Evolutionary conservation across 92 coral and sea anemone species (phyloP), one percentile per base, ranked within the genome.

Genomic region (Porites evermanni): DNA sequence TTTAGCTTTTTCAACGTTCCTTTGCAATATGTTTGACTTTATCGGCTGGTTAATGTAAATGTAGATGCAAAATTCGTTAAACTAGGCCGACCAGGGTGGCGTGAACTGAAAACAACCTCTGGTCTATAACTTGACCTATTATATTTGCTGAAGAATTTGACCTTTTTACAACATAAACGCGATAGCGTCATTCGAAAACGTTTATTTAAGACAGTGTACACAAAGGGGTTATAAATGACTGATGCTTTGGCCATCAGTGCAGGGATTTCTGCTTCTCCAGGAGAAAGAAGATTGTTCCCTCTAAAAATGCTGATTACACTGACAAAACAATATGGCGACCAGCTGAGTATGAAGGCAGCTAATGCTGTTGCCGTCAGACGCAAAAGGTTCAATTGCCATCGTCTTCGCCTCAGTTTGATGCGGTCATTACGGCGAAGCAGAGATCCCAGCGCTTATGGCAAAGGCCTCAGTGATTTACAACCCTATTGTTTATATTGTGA

Each of bases 401-500:
- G 26, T 23, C 56, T 50, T 14, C 88, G 63, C 56, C 88, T 58
- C 75, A 19, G 44, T 29, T 32, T 68, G 56, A 84, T 54, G 38
- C 47, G 82, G 14, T 44, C 69, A 21, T 84, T 77, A 64, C 13
- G 88, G 89, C 1, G 92, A 75, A 19, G 91, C 96, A 2, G 86
- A 87, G 47, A 69, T 88, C 67, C 94, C 96, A 6, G 94, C 90
- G 67, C 85, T 93, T 50, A 77, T 93, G 93, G 96, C 96, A 10
- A 93, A 93, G 71, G 91, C 94, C 0, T 93, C 96, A 1, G 96
- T 93, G 14, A 85, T 93, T 6, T 93, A 87, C 80, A 90, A 93
- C 72, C 96, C 96, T 20, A 75, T 93, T 17, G 88, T 93, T 32
- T 93, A 90, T 80, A 69, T 82, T 12, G 60, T 78, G 18, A 85